phyloP scores from a whole-genome alignment of 2,888 invertebrate species.

The Micoletzkya japonica region DNA sequence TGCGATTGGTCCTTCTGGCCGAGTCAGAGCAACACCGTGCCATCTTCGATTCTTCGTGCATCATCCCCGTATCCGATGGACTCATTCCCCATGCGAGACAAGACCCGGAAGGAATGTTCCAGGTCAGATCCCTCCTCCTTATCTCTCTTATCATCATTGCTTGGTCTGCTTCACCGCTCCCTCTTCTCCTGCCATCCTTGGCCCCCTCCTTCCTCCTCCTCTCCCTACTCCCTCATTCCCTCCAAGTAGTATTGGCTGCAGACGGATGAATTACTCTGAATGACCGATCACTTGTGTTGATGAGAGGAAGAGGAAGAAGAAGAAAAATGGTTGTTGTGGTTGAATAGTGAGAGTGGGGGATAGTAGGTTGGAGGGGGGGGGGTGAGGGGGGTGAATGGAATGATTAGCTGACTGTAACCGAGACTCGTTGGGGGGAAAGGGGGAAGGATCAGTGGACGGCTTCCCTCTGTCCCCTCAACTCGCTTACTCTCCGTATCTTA shows the following conservation, averaged over 20 bases:
- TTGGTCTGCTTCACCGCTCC: no score
- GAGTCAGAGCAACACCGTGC: slow-evolving; percentile 16
- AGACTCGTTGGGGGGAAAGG: not conserved
- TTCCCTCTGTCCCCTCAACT: no score
- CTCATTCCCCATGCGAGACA: not conserved
- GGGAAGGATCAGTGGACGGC: not conserved
- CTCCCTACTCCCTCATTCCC: not conserved
- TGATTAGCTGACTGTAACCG: not conserved
- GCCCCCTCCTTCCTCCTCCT: not conserved
- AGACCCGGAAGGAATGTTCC: slow-evolving; percentile 22
- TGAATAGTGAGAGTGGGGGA: no score
- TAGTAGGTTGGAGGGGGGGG: no score
- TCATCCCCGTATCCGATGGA: not conserved
- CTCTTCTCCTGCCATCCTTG: not conserved
- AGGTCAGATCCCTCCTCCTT: slow-evolving; percentile 28
- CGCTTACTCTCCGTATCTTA: no score
- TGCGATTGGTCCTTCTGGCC: slow-evolving; percentile 19
- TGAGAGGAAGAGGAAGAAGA: no score
- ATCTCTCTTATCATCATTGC: no score
- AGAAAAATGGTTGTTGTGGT: no score
- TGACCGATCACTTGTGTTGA: no score
- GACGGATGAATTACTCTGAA: not conserved
- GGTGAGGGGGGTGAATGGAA: not conserved
- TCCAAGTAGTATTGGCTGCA: not conserved
- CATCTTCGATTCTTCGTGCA: slow-evolving; percentile 12